phyloP scores from a whole-genome alignment of 2,888 invertebrate genomes.

The Tinea semifulvella region DNA sequence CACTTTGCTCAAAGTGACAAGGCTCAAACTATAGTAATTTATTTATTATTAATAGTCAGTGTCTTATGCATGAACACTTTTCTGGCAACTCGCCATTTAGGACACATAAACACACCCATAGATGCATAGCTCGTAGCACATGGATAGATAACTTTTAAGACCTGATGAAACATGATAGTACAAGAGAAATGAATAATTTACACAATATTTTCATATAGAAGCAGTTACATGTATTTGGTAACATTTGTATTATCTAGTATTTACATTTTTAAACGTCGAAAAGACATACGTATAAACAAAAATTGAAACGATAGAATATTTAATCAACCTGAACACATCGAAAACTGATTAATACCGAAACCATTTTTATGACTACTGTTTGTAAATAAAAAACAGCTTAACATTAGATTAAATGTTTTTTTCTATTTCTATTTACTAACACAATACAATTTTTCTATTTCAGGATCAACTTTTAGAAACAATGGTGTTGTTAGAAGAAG shows the following conservation, averaged over 20 bases:
- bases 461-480: constrained; percentile 67
- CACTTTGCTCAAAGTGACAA: not conserved
- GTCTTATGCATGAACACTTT: not conserved
- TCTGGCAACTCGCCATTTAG: constrained; percentile 3
- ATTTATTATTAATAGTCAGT: not conserved
- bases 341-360: not conserved
- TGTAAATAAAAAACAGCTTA: not conserved
- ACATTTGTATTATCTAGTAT: too few species aligned
- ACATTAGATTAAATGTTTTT: not conserved
- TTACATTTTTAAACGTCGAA: too few species aligned
- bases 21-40: not conserved
- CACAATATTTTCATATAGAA: too few species aligned
- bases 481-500: constrained; percentile 66
- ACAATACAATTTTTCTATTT: constrained; percentile 17
- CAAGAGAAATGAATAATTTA: too few species aligned
- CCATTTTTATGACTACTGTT: not conserved
- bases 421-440: not conserved
- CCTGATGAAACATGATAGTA: too few species aligned
- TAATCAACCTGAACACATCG: too few species aligned
- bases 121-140: too few species aligned
- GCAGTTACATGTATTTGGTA: too few species aligned
- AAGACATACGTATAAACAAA: too few species aligned
- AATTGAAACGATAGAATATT: too few species aligned
- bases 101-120: too few species aligned
- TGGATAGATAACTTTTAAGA: too few species aligned